Percentiles rank a stretch among this genome's conserved stretches.
Conservation (phyloP, 1,140 invertebrate genomes). For the Cyphomyrmex costatus region DNA sequence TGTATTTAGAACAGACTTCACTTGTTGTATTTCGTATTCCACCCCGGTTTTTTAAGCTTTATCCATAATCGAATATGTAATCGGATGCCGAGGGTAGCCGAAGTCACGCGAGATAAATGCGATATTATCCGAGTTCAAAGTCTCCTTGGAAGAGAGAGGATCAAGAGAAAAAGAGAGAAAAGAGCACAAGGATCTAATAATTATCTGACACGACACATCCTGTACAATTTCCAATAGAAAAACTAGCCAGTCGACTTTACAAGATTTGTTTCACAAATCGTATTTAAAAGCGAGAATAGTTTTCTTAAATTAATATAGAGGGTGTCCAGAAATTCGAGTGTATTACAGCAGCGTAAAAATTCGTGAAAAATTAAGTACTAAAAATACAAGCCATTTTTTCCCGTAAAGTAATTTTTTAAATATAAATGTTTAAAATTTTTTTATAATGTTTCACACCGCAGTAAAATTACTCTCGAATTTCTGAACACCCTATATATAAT, state of each 20-base stretch:
- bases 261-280: background rate
- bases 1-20: background rate
- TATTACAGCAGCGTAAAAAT: too few species aligned
- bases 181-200: slow-evolving; percentile 11
- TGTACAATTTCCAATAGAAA: slow-evolving; percentile 1
- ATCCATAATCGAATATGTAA: background rate
- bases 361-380: too few species aligned
- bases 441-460: too few species aligned
- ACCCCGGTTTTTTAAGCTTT: background rate
- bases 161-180: background rate
- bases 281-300: background rate
- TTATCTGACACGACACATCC: background rate
- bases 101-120: background rate
- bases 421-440: too few species aligned
- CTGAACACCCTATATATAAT: too few species aligned
- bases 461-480: too few species aligned
- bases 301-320: background rate
- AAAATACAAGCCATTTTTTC: too few species aligned
- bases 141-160: slow-evolving; percentile 2
- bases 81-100: background rate
- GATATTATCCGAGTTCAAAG: background rate
- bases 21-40: background rate
- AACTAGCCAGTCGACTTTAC: background rate
- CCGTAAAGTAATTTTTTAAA: too few species aligned
- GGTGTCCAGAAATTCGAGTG: too few species aligned